Evolutionary conservation across 2,888 invertebrate genomes (phyloP).

Genomic region (Mactromeris polynyma): DNA sequence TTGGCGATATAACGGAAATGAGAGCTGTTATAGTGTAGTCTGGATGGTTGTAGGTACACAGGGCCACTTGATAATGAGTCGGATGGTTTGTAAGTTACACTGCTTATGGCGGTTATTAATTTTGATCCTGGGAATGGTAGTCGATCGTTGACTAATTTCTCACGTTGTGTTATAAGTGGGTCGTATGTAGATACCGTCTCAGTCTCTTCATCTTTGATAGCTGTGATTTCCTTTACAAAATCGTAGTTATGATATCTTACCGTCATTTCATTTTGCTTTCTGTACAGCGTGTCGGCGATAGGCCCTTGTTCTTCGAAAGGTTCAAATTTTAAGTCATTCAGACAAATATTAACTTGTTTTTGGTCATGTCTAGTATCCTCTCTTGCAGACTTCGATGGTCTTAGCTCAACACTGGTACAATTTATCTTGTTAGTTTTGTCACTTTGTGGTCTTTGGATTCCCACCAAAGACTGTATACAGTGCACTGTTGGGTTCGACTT

Average conservation of each 20-base stretch:
- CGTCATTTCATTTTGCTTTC: conserved; percentile 18
- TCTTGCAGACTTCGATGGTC: conserved; percentile 46
- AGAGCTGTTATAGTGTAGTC: conserved; percentile 38
- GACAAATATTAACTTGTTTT: not conserved
- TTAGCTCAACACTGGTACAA: not conserved
- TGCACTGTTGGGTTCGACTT: not conserved
- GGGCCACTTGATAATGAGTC: conserved; percentile 53
- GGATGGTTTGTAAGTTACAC: conserved; percentile 56
- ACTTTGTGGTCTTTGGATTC: conserved; percentile 14
- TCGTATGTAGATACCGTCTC: too few relatives aligned
- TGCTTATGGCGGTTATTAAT: conserved; percentile 36
- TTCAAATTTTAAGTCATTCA: conserved; percentile 33
- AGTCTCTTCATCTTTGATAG: conserved; percentile 16
- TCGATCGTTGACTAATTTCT: not conserved
- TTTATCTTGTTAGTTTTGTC: not conserved
- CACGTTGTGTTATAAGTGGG: too few relatives aligned
- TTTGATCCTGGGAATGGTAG: conserved; percentile 22
- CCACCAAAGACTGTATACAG: not conserved
- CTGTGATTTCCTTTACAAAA: conserved; percentile 60
- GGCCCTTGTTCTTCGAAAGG: conserved; percentile 58
- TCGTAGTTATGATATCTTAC: conserved; percentile 58
- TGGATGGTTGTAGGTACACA: conserved; percentile 24
- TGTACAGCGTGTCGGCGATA: conserved; percentile 15
- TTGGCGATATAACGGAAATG: conserved; percentile 54
- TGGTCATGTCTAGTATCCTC: conserved; percentile 20